Evolutionary conservation across 2,888 invertebrate species (phyloP), one percentile per base, ranked within the genome.

Genomic region (Mongoloraphidia duomilia): DNA sequence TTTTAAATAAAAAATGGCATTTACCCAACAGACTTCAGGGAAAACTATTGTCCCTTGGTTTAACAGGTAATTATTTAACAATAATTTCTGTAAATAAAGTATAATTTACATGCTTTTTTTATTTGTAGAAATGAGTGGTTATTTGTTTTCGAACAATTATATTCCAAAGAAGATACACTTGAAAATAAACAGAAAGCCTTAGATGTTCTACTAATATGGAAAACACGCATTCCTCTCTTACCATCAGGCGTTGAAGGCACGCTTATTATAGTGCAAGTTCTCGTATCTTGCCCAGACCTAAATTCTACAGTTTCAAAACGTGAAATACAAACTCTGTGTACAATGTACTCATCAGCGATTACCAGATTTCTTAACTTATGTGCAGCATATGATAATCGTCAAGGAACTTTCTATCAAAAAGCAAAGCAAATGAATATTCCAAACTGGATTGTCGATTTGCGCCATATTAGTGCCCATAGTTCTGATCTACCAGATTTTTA

Each of bases 381-480:
- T 54, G 63, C 64, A 14, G 61, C 64, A 8, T 61, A 59, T 51
- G 60, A 55, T 48, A 62, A 60, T 13, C 59, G 58, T 50, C 67
- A 67, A 57, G 65, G 65, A 5, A 61, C 61, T 39, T 65, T 67
- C 56, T 60, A 78, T 52, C 68, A 71, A 58, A 77, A 78, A 35
- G 83, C 81, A 0, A 72, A 71, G 53, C 72, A 77, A 63, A 65
- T 81, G 50, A 79, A 79, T 40, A 75, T 90, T 39, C 89, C 90
- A 1, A 77, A 80, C 52, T 89, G 88, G 87, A 73, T 91, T 49
- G 79, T 89, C 8, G 78, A 82, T 54, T 63, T 90, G 46, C 72
- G 90, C 47, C 88, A 91, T 63, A 80, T 84, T 54, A 77, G 82
- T 38, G 82, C 88, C 34, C 90, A 91, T 62, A 76, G 76, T 47